phyloP scores from a whole-genome alignment of 92 coral and sea anemone species.

The Porites divaricata region DNA sequence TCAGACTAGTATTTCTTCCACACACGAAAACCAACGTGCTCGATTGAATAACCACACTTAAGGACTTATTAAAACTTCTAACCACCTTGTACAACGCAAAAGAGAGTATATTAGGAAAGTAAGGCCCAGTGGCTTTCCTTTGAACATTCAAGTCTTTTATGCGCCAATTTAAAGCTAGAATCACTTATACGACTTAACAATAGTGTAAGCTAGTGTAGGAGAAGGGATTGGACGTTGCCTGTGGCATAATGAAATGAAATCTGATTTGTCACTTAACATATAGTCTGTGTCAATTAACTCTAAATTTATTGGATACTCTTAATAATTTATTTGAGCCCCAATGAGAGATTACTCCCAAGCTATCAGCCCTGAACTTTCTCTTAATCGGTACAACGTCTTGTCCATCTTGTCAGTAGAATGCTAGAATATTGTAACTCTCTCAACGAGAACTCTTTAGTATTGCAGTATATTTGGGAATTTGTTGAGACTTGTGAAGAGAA shows the following conservation, averaged over 20 bases:
- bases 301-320: too few species aligned
- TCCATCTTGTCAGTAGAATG: too few species aligned
- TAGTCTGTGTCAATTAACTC: too few species aligned
- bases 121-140: neutral
- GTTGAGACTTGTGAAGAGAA: neutral
- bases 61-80: too few species aligned
- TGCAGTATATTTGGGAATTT: neutral
- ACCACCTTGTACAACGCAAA: neutral
- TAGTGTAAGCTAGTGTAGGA: neutral
- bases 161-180: neutral
- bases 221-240: neutral
- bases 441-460: neutral
- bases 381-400: too few species aligned
- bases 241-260: neutral
- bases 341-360: too few species aligned
- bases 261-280: neutral
- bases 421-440: too few species aligned
- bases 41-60: too few species aligned
- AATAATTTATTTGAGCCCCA: too few species aligned
- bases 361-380: too few species aligned
- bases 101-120: neutral
- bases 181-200: neutral
- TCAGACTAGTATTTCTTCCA: neutral
- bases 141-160: neutral
- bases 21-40: neutral